A percentile compares a stretch with the other conserved stretches of the same genome.
These are phyloP conservation scores for Gouania willdenowi DNA, from an alignment of 2,797 vertebrate genomes.

Conservation along the genomic window DNA sequence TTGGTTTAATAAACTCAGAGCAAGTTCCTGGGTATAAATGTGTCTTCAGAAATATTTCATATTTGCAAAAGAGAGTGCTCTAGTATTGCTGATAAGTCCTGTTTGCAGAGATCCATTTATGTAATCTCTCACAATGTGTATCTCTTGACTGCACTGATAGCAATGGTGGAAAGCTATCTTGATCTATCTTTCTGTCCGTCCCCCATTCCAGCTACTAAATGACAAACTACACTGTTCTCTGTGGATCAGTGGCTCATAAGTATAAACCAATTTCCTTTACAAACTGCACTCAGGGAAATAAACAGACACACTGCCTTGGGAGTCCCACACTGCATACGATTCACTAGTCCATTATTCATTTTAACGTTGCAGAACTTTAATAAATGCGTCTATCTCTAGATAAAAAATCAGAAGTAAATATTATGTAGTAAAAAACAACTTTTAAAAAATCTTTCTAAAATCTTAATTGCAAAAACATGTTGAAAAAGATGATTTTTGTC, in stretches of 20 bases:
- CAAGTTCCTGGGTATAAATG: too few relatives aligned
- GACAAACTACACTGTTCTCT: slow-evolving; percentile 66
- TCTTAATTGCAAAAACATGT: too few relatives aligned
- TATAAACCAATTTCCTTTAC: slow-evolving; percentile 74
- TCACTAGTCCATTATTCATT: slow-evolving; percentile 46
- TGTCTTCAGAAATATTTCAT: too few relatives aligned
- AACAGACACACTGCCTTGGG: slow-evolving; percentile 44
- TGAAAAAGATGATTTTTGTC: too few relatives aligned
- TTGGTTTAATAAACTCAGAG: too few relatives aligned
- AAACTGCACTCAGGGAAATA: slow-evolving; percentile 70
- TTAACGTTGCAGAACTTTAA: slow-evolving; percentile 50
- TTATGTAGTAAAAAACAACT: too few relatives aligned
- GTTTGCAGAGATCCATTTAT: too few relatives aligned
- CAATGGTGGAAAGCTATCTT: slow-evolving; percentile 45
- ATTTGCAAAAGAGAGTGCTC: too few relatives aligned
- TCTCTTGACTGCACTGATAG: slow-evolving; percentile 40
- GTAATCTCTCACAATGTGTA: too few relatives aligned
- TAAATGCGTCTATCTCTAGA: slow-evolving; percentile 24
- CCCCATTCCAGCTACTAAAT: slow-evolving; percentile 49
- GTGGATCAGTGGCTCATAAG: slow-evolving; percentile 73
- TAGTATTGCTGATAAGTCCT: too few relatives aligned
- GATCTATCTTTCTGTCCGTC: slow-evolving; percentile 54
- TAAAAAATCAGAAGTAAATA: slow-evolving; percentile 31
- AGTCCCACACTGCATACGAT: slow-evolving; percentile 37
- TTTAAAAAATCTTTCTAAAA: too few relatives aligned